Conservation (phyloP, 2,113 vertebrate genomes). For the Nymphicus hollandicus region DNA sequence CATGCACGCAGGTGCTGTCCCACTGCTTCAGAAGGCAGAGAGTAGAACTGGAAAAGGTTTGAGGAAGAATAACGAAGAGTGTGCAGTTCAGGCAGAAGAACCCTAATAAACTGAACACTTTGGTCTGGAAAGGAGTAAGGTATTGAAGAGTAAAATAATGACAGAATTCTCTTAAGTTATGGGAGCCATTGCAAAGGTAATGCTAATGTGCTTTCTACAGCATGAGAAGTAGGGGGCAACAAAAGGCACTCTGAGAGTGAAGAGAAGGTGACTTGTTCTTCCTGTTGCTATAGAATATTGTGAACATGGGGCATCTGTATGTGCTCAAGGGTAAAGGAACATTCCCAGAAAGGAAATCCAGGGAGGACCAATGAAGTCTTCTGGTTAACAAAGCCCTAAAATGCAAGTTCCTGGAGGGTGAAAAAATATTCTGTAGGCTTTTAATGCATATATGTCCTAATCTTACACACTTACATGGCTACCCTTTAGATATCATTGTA, state of each 20-base stretch:
- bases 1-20: not conserved
- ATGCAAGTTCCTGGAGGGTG: not conserved
- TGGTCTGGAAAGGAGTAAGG: not conserved
- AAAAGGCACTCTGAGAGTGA: not conserved
- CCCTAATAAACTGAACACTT: not conserved
- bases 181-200: not conserved
- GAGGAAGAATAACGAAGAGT: not conserved
- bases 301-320: not conserved
- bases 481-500: not conserved
- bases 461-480: not conserved
- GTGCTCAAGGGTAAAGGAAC: not conserved
- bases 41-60: not conserved
- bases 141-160: not conserved
- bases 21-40: not conserved
- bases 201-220: not conserved
- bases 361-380: not conserved
- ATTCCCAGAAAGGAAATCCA: not conserved
- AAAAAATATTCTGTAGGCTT: not conserved
- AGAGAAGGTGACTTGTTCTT: not conserved
- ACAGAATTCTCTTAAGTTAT: too few species aligned
- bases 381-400: not conserved
- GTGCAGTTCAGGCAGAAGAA: not conserved
- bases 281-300: not conserved
- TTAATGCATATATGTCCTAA: not conserved
- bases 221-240: constrained; percentile 23